Conservation (phyloP, 2,797 vertebrate genomes). For the Buphagus erythrorhynchus region DNA sequence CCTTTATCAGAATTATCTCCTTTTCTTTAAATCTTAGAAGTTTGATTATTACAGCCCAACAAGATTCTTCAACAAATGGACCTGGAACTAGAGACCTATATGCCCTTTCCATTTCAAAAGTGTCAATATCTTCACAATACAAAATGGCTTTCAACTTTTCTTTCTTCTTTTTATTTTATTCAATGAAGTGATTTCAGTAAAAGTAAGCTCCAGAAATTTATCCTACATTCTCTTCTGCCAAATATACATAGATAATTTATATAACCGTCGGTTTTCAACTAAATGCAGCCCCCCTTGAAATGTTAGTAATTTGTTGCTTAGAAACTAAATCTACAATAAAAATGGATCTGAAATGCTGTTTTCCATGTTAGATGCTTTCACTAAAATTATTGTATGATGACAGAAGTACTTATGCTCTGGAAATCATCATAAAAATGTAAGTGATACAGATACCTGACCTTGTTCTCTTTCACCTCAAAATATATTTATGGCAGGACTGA, state of each 20-base stretch:
- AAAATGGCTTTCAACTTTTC: slow-evolving; percentile 57
- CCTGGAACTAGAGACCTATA: slow-evolving; percentile 9
- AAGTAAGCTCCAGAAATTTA: slow-evolving; percentile 25
- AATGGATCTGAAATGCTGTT: background rate
- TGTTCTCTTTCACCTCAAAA: background rate
- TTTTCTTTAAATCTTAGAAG: slow-evolving; percentile 57
- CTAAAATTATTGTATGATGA: background rate
- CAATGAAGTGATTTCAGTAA: background rate
- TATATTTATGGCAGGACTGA: background rate
- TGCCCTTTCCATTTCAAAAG: slow-evolving; percentile 57
- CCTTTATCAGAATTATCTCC: slow-evolving; percentile 51
- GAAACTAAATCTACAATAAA: background rate
- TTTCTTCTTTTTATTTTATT: slow-evolving; percentile 6
- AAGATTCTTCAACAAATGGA: slow-evolving; percentile 30
- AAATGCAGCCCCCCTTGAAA: background rate
- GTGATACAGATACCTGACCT: background rate
- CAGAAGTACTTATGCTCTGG: background rate
- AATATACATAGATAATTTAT: background rate
- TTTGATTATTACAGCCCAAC: slow-evolving; percentile 65
- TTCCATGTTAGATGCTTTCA: background rate
- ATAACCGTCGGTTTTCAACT: background rate
- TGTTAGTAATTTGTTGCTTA: background rate
- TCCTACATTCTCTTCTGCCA: background rate
- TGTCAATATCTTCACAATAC: slow-evolving; percentile 56
- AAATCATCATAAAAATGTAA: background rate